phyloP scores from a whole-genome alignment of 2,888 invertebrate species.

The Neocrepidodera transversa region DNA sequence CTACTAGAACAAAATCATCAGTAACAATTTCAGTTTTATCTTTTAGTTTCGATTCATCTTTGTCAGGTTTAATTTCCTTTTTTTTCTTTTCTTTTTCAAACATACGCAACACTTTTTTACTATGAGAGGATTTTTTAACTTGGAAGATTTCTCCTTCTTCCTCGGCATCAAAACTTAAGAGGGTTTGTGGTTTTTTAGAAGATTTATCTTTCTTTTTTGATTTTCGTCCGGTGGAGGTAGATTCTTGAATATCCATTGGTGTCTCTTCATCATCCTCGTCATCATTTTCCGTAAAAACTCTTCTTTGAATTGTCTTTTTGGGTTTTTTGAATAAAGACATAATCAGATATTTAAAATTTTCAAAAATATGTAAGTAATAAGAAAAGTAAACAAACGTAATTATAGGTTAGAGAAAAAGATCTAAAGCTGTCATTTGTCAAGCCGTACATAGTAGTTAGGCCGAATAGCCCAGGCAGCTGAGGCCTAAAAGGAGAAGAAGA shows the following conservation, averaged over 20 bases:
- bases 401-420: no score
- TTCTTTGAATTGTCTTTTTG: constrained; percentile 80
- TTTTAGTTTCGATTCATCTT: constrained; percentile 58
- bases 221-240: constrained; percentile 49
- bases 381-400: no score
- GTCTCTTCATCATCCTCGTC: constrained; percentile 71
- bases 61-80: constrained; percentile 61
- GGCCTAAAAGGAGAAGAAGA: no score
- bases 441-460: no score
- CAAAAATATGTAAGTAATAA: no score
- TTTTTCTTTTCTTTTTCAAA: constrained; percentile 78
- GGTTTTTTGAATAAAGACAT: constrained; percentile 91
- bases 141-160: constrained; percentile 90
- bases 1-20: constrained; percentile 71
- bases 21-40: constrained; percentile 73
- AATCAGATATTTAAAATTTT: constrained; percentile 41
- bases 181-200: constrained; percentile 63
- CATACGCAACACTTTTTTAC: constrained; percentile 86
- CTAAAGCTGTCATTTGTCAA: no score
- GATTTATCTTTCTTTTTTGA: constrained; percentile 60
- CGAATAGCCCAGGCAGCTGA: no score
- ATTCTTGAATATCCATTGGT: constrained; percentile 57
- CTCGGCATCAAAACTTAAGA: constrained; percentile 83
- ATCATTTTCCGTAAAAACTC: constrained; percentile 73
- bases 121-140: constrained; percentile 94